Evolutionary conservation across 2,888 invertebrate genomes (phyloP).

Genomic region (Drosophila dives): DNA sequence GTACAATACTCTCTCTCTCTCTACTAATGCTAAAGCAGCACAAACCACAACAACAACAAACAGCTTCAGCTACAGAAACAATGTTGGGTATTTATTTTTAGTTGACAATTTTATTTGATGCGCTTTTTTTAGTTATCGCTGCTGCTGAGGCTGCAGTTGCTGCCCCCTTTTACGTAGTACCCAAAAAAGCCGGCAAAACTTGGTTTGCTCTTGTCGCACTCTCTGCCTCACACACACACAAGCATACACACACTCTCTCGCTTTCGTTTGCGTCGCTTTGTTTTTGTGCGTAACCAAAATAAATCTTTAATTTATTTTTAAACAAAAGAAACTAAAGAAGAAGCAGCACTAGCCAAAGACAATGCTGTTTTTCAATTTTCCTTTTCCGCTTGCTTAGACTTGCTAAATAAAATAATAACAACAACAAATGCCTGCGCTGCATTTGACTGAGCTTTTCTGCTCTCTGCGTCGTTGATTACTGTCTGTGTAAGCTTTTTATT

Average conservation of each 20-base stretch:
- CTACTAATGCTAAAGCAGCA: constrained; percentile 36
- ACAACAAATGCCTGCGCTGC: constrained; percentile 50
- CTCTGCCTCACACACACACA: constrained; percentile 3
- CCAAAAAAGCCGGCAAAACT: constrained; percentile 59
- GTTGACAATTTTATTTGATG: constrained; percentile 63
- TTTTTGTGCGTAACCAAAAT: constrained; percentile 59
- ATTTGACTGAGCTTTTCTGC: constrained; percentile 50
- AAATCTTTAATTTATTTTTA: constrained; percentile 73
- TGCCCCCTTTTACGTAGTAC: constrained; percentile 18
- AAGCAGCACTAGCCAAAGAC: constrained; percentile 34
- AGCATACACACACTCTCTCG: constrained; percentile 13
- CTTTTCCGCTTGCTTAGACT: constrained; percentile 73
- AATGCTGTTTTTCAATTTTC: constrained; percentile 72
- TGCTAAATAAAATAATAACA: constrained; percentile 43
- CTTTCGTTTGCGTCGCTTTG: constrained; percentile 19
- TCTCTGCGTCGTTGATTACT: constrained; percentile 14
- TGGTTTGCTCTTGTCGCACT: constrained; percentile 7
- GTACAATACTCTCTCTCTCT: no score
- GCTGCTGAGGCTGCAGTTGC: constrained; percentile 14
- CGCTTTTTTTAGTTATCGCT: constrained; percentile 45
- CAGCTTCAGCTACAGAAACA: constrained; percentile 8
- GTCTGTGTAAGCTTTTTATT: constrained; percentile 18
- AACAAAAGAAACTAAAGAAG: constrained; percentile 57
- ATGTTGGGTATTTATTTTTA: constrained; percentile 58
- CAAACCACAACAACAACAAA: constrained; percentile 15